Evolutionary conservation across 2,888 invertebrate species (phyloP).

Genomic region (Lasioglossum marginatum): DNA sequence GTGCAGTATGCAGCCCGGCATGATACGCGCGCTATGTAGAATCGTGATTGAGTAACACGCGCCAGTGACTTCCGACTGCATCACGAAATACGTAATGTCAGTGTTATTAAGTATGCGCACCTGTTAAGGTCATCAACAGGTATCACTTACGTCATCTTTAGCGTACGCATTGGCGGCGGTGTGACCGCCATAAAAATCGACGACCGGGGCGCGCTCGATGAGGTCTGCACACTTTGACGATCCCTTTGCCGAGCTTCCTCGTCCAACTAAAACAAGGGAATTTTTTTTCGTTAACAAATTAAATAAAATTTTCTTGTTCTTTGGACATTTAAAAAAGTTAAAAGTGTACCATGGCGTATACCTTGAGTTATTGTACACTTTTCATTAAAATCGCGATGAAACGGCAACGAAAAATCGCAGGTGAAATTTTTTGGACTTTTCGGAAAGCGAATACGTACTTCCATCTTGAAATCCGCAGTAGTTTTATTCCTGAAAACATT

Average conservation of each 20-base stretch:
- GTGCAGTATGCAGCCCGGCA: background rate
- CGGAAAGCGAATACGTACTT: background rate
- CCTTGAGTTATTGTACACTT: background rate
- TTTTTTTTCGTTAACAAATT: too few relatives aligned
- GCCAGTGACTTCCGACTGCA: slow-evolving; percentile 61
- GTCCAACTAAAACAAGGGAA: background rate
- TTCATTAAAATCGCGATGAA: background rate
- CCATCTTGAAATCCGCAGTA: background rate
- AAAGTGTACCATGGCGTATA: background rate
- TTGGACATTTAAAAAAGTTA: background rate
- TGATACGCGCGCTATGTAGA: slow-evolving; percentile 21
- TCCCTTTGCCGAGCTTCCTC: background rate
- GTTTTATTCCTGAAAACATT: background rate
- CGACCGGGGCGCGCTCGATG: background rate
- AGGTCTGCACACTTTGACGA: background rate
- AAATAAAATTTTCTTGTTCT: background rate
- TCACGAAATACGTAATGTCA: slow-evolving; percentile 67
- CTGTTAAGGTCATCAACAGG: slow-evolving; percentile 74
- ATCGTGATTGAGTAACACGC: slow-evolving; percentile 64
- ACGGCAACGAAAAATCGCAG: background rate
- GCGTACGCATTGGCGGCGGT: slow-evolving; percentile 46
- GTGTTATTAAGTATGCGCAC: slow-evolving; percentile 65
- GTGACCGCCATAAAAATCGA: slow-evolving; percentile 49
- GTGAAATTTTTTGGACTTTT: background rate
- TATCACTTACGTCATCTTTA: slow-evolving; percentile 71